Conservation (phyloP, 92 coral and sea anemone species). For the Desmophyllum pertusum region DNA sequence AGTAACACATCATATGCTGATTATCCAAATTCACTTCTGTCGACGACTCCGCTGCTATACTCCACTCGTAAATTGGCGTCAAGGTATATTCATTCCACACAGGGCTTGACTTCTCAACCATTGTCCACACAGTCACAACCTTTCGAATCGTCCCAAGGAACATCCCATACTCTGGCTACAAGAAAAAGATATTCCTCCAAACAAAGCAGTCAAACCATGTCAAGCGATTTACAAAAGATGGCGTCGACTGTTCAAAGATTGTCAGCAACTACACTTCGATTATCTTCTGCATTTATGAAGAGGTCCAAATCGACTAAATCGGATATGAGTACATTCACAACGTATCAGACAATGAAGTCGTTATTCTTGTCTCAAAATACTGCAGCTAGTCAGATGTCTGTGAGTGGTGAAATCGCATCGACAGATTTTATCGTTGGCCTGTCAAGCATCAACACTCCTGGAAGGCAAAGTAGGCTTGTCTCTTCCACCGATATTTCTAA, state of each 20-base stretch:
- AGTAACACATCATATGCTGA: not conserved
- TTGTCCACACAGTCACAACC: not conserved
- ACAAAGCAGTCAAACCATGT: not conserved
- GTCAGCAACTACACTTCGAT: not conserved
- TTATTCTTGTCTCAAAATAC: not conserved
- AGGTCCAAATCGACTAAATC: not conserved
- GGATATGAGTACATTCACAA: not conserved
- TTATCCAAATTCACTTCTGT: not conserved
- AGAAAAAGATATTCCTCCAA: not conserved
- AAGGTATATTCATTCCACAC: not conserved
- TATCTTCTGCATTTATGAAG: not conserved
- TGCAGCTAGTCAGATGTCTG: not conserved
- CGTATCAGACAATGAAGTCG: not conserved
- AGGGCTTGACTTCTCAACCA: not conserved
- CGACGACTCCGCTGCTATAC: not conserved
- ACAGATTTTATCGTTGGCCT: not conserved
- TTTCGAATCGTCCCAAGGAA: not conserved
- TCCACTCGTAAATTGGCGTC: not conserved
- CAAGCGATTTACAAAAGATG: not conserved
- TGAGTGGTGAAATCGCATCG: not conserved
- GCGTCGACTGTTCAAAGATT: not conserved
- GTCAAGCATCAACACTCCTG: not conserved
- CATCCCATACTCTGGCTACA: not conserved
- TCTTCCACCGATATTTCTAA: not conserved
- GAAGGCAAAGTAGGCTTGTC: not conserved